Base-by-base conservation (phyloP, 2,888 invertebrate species). In the Sphecodes monilicornis region DNA sequence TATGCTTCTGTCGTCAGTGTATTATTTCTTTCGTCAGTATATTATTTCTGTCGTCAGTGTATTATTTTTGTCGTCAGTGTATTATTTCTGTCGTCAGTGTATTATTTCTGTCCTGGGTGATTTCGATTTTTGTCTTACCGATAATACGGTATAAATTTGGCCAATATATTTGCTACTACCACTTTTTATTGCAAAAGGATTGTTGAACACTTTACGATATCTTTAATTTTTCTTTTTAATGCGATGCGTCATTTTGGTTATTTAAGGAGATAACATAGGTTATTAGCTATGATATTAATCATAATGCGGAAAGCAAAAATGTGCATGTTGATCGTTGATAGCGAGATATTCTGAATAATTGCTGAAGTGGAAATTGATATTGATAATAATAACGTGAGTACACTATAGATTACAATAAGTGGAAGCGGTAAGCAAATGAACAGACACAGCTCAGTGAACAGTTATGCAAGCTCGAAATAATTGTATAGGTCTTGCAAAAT, bases 11-110 rank as follows among this genome's bases (percentile, higher is more conserved):
- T 60, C 32, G 70, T 54, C 3, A 22, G 64, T 36, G 64, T 39
- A 54, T 70, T 66, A 75, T 78, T 77, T 68, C 13, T 5, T n/a
- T n/a, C n/a, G n/a, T n/a, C n/a, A n/a, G n/a, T n/a, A n/a, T 39
- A 54, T 70, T 66, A 75, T 78, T 77, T 68, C 13, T 5, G 43
- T 72, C 43, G 71, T 11, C 18, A n/a, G 18, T 1, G 26, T 16
- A 1, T 16, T 66, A 81, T 81, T 76, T 76, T n/a, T n/a, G 22
- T 39, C 68, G n/a, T n/a, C n/a, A n/a, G n/a, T n/a, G n/a, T n/a
- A n/a, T n/a, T n/a, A n/a, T n/a, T 70, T n/a, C 64, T 50, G 41
- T 60, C 32, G 70, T 54, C 3, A 22, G 64, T 36, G 64, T 39
- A 54, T 70, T 66, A 75, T 78, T 77, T 68, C 13, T 5, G 43